phyloP scores from a whole-genome alignment of 2,888 invertebrate genomes.

The Amphimallon solstitiale region DNA sequence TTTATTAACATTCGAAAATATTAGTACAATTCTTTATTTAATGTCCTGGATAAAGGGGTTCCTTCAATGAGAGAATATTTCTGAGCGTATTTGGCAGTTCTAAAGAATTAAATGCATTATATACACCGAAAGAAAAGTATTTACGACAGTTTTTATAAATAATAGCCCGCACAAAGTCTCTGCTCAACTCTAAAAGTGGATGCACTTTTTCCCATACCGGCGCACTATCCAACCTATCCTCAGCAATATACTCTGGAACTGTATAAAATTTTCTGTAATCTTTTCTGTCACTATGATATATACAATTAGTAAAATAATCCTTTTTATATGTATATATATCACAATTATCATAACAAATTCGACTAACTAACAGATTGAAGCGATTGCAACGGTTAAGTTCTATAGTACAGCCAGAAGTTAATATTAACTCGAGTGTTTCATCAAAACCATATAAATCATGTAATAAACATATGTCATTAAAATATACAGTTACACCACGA shows the following conservation, averaged over 20 bases:
- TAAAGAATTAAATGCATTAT: background rate
- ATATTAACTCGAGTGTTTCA: slow-evolving; percentile 12
- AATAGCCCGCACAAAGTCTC: slow-evolving; percentile 1
- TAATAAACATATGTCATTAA: slow-evolving; percentile 21
- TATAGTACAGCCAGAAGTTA: slow-evolving; percentile 11
- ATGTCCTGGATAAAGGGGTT: background rate
- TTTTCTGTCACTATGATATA: slow-evolving; percentile 14
- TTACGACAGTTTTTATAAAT: slow-evolving; percentile 2
- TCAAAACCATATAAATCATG: slow-evolving; percentile 19
- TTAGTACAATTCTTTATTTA: background rate
- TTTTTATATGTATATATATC: slow-evolving; percentile 1
- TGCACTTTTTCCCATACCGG: background rate
- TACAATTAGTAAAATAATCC: slow-evolving; percentile 18
- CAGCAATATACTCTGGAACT: slow-evolving; percentile 1
- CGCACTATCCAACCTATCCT: background rate
- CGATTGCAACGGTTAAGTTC: background rate
- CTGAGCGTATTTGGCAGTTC: background rate
- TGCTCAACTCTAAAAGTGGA: slow-evolving; percentile 14
- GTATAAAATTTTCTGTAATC: slow-evolving; percentile 3
- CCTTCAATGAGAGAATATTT: slow-evolving; percentile 6
- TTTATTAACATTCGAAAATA: too few species aligned
- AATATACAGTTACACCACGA: slow-evolving; percentile 16
- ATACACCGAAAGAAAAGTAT: background rate
- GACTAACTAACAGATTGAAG: slow-evolving; percentile 22
- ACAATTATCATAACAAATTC: slow-evolving; percentile 10